phyloP scores from a whole-genome alignment of 2,888 invertebrate genomes.

The Hemistola chrysoprasaria region DNA sequence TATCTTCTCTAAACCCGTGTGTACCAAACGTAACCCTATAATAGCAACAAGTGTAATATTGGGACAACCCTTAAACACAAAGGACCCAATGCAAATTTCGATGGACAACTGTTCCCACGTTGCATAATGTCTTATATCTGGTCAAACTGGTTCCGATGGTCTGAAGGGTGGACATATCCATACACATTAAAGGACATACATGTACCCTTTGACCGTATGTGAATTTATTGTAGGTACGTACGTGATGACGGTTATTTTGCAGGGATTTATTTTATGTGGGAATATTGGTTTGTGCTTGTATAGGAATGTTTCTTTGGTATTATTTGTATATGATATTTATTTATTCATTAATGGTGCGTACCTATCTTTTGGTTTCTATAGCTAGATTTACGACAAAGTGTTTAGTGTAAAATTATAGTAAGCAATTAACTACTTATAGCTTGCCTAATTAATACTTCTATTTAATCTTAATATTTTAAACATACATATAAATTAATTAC shows the following conservation, averaged over 20 bases:
- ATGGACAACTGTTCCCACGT: constrained; percentile 56
- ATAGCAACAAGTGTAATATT: constrained; percentile 24
- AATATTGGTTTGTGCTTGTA: background rate
- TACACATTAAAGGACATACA: too few relatives aligned
- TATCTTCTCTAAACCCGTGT: constrained; percentile 9
- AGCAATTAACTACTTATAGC: too few relatives aligned
- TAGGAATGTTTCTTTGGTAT: too few relatives aligned
- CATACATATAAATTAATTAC: too few relatives aligned
- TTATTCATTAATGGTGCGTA: too few relatives aligned
- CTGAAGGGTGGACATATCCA: constrained; percentile 48
- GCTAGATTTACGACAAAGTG: too few relatives aligned
- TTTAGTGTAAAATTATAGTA: too few relatives aligned
- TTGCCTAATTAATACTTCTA: too few relatives aligned
- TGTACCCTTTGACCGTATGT: constrained; percentile 48
- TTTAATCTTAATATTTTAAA: too few relatives aligned
- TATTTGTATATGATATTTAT: too few relatives aligned
- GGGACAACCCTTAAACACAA: constrained; percentile 21
- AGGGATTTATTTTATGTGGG: constrained; percentile 24
- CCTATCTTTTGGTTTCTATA: too few relatives aligned
- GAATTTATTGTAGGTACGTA: constrained; percentile 8
- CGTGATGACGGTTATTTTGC: constrained; percentile 27
- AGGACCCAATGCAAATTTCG: constrained; percentile 58
- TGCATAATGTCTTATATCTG: constrained; percentile 39
- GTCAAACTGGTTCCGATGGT: constrained; percentile 62
- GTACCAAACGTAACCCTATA: constrained; percentile 17